Percentiles rank a stretch among this genome's conserved stretches.
phyloP scores from a whole-genome alignment of 2,797 vertebrate genomes.

The Pangasius larnaudii region DNA sequence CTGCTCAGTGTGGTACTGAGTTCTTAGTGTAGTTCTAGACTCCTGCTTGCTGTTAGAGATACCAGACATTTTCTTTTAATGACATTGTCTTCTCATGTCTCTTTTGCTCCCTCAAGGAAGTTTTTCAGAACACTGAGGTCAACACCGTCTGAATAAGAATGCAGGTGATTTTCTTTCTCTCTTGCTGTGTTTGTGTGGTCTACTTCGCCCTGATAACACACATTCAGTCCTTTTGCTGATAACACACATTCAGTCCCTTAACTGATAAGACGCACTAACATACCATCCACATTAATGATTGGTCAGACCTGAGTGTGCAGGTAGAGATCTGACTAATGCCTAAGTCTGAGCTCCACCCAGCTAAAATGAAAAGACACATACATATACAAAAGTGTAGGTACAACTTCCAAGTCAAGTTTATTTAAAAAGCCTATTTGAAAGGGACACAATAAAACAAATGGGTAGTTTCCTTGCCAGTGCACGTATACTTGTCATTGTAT shows the following conservation, averaged over 20 bases:
- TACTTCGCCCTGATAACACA: conserved; percentile 71
- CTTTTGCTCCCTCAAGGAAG: not conserved
- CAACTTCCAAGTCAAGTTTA: not conserved
- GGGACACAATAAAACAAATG: not conserved
- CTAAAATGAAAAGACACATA: conserved; percentile 25
- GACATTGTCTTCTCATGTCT: not conserved
- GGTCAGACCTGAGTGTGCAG: conserved; percentile 66
- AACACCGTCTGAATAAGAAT: conserved; percentile 5
- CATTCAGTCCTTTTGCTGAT: conserved; percentile 51
- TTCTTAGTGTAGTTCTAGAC: not conserved
- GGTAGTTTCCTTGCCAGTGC: not conserved
- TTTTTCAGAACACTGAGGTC: not conserved
- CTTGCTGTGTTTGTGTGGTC: conserved; percentile 51
- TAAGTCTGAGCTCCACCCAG: conserved; percentile 47
- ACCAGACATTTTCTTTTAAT: not conserved
- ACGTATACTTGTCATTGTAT: not conserved
- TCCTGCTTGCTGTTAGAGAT: not conserved
- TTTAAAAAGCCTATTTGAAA: not conserved
- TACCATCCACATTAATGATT: conserved; percentile 85
- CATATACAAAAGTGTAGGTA: not conserved
- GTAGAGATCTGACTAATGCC: conserved; percentile 49
- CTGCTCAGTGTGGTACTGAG: not conserved
- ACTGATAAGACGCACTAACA: conserved; percentile 76
- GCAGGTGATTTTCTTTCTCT: conserved; percentile 39
- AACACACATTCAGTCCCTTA: conserved; percentile 63